These are phyloP conservation scores for Pristionchus japonicus DNA, from an alignment of 2,888 invertebrate species.

Conservation along the genomic window DNA sequence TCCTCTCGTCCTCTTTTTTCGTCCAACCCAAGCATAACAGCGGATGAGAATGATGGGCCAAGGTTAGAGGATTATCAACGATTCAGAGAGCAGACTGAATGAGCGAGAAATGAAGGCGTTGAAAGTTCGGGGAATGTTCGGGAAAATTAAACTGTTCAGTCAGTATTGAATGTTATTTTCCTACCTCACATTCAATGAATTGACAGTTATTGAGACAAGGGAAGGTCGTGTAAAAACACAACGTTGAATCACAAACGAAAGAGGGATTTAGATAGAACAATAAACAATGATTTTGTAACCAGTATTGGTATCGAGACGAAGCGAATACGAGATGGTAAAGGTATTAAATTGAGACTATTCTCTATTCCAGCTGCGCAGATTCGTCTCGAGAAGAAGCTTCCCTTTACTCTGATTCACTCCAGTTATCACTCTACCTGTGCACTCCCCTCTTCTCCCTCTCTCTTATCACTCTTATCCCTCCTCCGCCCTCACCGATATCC, in stretches of 20 bases:
- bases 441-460: neutral
- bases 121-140: neutral
- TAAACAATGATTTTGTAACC: neutral
- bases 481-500: neutral
- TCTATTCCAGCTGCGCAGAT: neutral
- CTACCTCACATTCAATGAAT: too few relatives aligned
- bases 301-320: neutral
- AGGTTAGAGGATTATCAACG: slow-evolving; percentile 11
- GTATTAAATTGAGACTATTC: neutral
- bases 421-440: slow-evolving; percentile 4
- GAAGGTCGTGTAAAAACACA: too few relatives aligned
- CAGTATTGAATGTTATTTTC: too few relatives aligned
- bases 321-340: neutral
- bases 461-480: neutral
- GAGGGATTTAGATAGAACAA: too few relatives aligned
- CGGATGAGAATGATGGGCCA: neutral
- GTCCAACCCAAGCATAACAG: neutral
- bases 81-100: neutral
- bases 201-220: too few relatives aligned
- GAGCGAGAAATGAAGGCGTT: neutral
- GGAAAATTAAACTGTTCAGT: neutral
- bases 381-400: neutral
- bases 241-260: too few relatives aligned
- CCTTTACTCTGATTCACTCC: slow-evolving; percentile 30
- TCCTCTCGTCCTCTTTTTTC: neutral